Conservation (phyloP, 1,140 invertebrate species). For the Drosophila kanapiae region DNA sequence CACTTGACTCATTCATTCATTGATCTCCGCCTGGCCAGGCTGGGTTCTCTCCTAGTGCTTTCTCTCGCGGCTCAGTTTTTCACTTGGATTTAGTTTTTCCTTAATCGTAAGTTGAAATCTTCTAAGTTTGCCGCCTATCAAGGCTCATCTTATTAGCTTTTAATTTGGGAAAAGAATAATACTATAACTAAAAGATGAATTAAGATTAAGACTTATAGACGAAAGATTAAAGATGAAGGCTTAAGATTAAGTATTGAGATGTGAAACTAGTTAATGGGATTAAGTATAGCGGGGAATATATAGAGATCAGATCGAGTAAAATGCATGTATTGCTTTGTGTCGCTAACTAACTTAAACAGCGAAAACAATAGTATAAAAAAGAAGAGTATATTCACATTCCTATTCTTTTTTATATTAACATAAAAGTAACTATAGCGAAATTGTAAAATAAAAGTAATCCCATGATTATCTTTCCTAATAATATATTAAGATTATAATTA, state of each 20-base stretch:
- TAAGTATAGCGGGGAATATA: not conserved
- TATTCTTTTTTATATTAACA: too few species aligned
- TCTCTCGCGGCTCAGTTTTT: slow-evolving; percentile 3
- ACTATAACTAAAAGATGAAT: slow-evolving; percentile 23
- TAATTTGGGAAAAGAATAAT: not conserved
- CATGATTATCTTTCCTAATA: too few species aligned
- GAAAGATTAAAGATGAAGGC: not conserved
- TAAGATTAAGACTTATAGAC: slow-evolving; percentile 11
- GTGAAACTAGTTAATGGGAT: slow-evolving; percentile 15
- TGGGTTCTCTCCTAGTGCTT: slow-evolving; percentile 12
- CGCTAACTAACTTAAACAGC: not conserved
- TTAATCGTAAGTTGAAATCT: slow-evolving; percentile 20
- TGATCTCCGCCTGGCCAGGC: slow-evolving; percentile 41
- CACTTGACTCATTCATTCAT: slow-evolving; percentile 62
- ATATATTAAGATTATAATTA: not conserved
- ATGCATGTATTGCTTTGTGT: not conserved
- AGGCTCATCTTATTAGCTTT: slow-evolving; percentile 21
- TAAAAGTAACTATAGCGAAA: too few species aligned
- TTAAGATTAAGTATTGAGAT: not conserved
- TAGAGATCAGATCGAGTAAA: not conserved
- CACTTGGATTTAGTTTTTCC: slow-evolving; percentile 30
- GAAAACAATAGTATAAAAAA: not conserved
- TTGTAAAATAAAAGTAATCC: too few species aligned
- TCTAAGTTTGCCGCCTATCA: slow-evolving; percentile 45
- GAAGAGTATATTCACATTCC: too few species aligned